Evolutionary conservation across 1,140 invertebrate genomes (phyloP).

Genomic region (Drosophila varians): DNA sequence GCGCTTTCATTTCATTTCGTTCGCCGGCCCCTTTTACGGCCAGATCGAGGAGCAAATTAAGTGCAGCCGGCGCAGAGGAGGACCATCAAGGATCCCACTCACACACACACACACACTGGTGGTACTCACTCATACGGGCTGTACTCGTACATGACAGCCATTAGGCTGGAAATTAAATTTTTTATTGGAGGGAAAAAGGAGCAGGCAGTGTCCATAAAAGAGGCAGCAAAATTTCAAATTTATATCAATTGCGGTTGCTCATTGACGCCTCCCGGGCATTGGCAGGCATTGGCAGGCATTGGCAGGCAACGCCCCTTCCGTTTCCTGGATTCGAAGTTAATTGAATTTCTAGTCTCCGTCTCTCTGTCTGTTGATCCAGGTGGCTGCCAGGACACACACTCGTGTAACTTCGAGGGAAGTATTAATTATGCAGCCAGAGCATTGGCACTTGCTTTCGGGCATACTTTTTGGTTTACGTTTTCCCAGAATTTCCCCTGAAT

Average conservation of each 20-base stretch:
- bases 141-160: conserved; percentile 61
- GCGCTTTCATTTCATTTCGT: conserved; percentile 58
- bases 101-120: background rate
- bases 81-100: conserved; percentile 6
- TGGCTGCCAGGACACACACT: background rate
- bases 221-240: conserved; percentile 48
- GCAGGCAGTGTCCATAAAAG: conserved; percentile 2
- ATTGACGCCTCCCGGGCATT: conserved; percentile 30
- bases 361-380: conserved; percentile 2
- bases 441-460: background rate
- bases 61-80: conserved; percentile 56
- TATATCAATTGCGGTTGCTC: conserved; percentile 53
- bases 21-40: conserved; percentile 59
- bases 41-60: conserved; percentile 66
- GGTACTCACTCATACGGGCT: conserved; percentile 1
- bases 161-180: conserved; percentile 73
- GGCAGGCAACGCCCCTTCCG: background rate
- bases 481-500: background rate
- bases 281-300: background rate
- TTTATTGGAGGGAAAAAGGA: conserved; percentile 47
- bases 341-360: conserved; percentile 29
- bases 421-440: conserved; percentile 37
- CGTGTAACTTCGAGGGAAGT: background rate
- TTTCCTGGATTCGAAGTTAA: conserved; percentile 24
- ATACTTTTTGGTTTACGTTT: background rate